phyloP scores from a whole-genome alignment of 1,140 invertebrate genomes.

The Apis dorsata region DNA sequence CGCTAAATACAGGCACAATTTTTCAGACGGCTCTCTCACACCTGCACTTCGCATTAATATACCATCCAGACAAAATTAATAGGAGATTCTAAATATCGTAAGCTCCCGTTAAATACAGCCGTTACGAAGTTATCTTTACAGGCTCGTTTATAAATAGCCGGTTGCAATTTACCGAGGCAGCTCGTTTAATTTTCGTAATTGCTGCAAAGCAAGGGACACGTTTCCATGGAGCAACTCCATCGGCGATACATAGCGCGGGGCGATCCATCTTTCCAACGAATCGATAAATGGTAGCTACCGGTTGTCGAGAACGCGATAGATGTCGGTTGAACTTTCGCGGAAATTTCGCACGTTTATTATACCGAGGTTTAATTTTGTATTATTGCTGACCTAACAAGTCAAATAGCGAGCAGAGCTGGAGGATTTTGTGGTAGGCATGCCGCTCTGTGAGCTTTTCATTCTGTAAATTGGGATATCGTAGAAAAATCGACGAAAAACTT shows the following conservation, averaged over 20 bases:
- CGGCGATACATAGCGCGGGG: not conserved
- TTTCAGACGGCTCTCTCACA: not conserved
- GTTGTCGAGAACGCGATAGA: constrained; percentile 41
- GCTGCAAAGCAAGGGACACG: constrained; percentile 4
- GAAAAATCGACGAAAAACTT: constrained; percentile 57
- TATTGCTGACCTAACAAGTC: constrained; percentile 61
- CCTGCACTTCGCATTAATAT: not conserved
- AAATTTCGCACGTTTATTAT: constrained; percentile 62
- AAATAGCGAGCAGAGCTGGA: constrained; percentile 50
- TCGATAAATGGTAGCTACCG: constrained; percentile 19
- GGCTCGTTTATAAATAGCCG: constrained; percentile 33
- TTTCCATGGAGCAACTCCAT: not conserved
- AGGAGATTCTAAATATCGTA: constrained; percentile 31
- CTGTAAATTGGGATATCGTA: constrained; percentile 44
- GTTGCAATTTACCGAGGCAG: constrained; percentile 4
- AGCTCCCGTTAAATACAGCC: constrained; percentile 36
- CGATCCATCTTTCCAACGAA: constrained; percentile 26
- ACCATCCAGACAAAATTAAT: constrained; percentile 7
- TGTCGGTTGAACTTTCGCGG: constrained; percentile 42
- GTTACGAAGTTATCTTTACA: constrained; percentile 27
- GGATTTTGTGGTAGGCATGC: constrained; percentile 63
- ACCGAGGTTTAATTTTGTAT: constrained; percentile 57
- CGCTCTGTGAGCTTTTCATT: constrained; percentile 65
- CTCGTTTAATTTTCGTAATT: constrained; percentile 48
- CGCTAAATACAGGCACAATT: constrained; percentile 4